phyloP scores from a whole-genome alignment of 1,140 invertebrate genomes.

The Zaprionus nigranus region DNA sequence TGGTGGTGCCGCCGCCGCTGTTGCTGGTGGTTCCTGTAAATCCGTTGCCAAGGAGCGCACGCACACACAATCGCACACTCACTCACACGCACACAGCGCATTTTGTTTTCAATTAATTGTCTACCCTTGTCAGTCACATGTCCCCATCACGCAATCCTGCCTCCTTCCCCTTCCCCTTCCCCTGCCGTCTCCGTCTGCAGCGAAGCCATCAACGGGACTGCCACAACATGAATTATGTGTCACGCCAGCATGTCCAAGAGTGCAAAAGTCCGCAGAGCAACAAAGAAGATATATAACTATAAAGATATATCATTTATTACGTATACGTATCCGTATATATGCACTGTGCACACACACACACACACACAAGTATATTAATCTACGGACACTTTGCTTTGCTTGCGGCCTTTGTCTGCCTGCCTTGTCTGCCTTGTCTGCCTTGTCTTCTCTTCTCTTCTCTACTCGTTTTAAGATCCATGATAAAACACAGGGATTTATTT shows the following conservation, averaged over 20 bases:
- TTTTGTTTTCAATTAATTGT: constrained; percentile 77
- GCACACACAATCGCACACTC: neutral
- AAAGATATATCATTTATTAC: neutral
- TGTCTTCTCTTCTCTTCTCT: neutral
- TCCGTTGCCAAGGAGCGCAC: neutral
- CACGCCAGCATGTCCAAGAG: constrained; percentile 37
- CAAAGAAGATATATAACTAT: constrained; percentile 2
- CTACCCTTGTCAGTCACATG: constrained; percentile 74
- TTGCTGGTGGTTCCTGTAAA: neutral
- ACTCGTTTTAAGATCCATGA: neutral
- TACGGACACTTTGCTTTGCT: constrained; percentile 10
- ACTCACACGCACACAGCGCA: constrained; percentile 26
- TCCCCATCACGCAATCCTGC: constrained; percentile 51
- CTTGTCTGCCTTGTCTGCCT: neutral
- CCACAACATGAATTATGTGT: constrained; percentile 35
- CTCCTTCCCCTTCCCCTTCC: neutral
- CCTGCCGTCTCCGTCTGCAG: neutral
- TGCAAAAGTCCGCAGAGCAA: constrained; percentile 27
- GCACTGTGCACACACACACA: too few species aligned
- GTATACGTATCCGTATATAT: constrained; percentile 2
- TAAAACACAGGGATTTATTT: neutral
- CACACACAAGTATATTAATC: neutral
- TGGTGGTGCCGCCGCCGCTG: neutral
- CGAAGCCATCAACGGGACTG: constrained; percentile 6
- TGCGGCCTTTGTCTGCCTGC: constrained; percentile 1